Base-by-base conservation (phyloP, 2,113 vertebrate genomes). In the Symphodus melops region DNA sequence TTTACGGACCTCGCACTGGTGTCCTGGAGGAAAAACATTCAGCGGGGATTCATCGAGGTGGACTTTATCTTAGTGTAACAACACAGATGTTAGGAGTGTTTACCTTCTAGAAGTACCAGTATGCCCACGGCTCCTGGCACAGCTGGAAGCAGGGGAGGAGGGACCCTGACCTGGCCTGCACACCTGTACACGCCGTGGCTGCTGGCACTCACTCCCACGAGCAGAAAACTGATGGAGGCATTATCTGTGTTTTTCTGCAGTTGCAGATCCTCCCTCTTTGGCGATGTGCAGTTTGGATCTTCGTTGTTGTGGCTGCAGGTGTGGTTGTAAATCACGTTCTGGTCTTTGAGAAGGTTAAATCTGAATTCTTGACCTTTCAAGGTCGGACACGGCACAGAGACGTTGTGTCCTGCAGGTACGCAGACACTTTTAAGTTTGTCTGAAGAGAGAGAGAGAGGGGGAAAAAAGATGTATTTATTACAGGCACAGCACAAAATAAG, bases 81-180 rank as follows among this genome's bases (percentile, higher is more conserved):
- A n/a, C 17, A 52, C 19, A 25, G 10, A 42, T 46, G 11, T 61
- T 57, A 10, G 5, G 4, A 21, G 20, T 9, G 39, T 51, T 68
- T 84, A 93, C 92, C 89, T 54, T 81, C 20, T 1, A 68, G 10
- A 0, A 75, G 58, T 5, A 92, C 19, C 10, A 86, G 3, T 21
- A 82, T 56, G 3, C 1, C 9, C 37, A 17, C 2, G 1, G 6
- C 2, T 4, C 36, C 42, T 12, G 0, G 0, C 0, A 0, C 1
- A 0, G 0, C 0, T 4, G 6, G 19, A 20, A 0, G 2, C 1
- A 41, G 1, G 0, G 93, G 93, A 10, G 92, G 89, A 9, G 92
- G 93, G 58, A 3, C 88, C 0, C 0, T 9, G 2, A 8, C 3
- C 0, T 0, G 25, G 16, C 11, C 36, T 11, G 53, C n/a, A n/a